Conservation (phyloP, 1,140 invertebrate species). For the Laodelphax striatellus region DNA sequence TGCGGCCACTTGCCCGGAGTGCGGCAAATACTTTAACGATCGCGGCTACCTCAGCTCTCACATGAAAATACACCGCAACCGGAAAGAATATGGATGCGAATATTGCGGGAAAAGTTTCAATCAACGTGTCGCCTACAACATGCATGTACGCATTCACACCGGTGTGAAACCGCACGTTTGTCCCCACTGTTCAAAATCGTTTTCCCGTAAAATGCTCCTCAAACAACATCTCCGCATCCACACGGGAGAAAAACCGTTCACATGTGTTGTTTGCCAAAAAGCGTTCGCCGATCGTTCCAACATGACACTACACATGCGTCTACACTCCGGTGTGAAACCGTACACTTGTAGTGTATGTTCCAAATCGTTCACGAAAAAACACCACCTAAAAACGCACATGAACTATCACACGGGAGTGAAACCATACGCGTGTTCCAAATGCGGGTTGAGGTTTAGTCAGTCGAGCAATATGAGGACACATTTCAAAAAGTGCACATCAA, state of each 20-base stretch:
- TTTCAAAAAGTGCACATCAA: conserved; percentile 21
- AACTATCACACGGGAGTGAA: conserved; percentile 56
- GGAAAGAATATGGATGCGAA: conserved; percentile 39
- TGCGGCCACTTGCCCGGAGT: conserved; percentile 41
- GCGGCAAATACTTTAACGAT: conserved; percentile 44
- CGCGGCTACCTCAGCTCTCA: conserved; percentile 32
- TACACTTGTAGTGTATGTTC: conserved; percentile 75
- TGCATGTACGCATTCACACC: conserved; percentile 69
- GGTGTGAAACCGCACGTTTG: conserved; percentile 79
- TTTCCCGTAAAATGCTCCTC: conserved; percentile 69
- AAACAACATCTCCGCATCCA: conserved; percentile 68
- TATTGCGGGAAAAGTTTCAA: conserved; percentile 51
- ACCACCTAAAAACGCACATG: conserved; percentile 48
- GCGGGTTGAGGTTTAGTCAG: conserved; percentile 42
- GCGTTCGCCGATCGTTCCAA: conserved; percentile 72
- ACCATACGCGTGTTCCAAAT: conserved; percentile 33
- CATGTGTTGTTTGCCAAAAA: conserved; percentile 53
- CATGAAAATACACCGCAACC: conserved; percentile 26
- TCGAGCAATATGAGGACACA: conserved; percentile 25
- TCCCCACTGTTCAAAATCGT: conserved; percentile 70
- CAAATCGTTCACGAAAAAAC: conserved; percentile 78
- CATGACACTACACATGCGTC: conserved; percentile 63
- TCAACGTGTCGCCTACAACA: conserved; percentile 61
- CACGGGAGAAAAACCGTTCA: conserved; percentile 64
- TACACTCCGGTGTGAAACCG: conserved; percentile 73